Conservation (phyloP, 1,140 invertebrate genomes). For the Macrosteles quadrilineatus region DNA sequence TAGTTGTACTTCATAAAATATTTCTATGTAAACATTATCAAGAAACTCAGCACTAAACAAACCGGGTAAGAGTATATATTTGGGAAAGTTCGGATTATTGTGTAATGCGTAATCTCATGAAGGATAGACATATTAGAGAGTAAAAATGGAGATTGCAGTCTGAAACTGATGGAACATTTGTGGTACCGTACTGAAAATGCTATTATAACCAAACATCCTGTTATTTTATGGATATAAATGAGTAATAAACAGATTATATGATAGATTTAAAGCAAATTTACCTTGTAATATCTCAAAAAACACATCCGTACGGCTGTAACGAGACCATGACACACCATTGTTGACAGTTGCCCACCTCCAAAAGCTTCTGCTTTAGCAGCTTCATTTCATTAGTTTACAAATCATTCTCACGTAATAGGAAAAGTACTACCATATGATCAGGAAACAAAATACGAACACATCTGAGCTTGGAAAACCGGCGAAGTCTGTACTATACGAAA, state of each 20-base stretch:
- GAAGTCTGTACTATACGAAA: not conserved
- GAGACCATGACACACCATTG: conserved; percentile 42
- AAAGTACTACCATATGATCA: conserved; percentile 22
- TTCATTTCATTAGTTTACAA: conserved; percentile 28
- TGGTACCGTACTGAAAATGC: too few species aligned
- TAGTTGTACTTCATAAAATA: too few species aligned
- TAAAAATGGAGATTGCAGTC: not conserved
- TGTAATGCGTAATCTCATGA: not conserved
- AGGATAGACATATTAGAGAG: not conserved
- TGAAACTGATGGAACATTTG: too few species aligned
- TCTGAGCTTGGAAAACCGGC: not conserved
- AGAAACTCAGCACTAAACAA: not conserved
- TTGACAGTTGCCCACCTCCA: conserved; percentile 37
- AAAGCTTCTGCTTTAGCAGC: conserved; percentile 32
- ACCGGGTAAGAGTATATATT: not conserved
- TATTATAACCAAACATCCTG: too few species aligned
- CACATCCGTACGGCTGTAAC: conserved; percentile 36
- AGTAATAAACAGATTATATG: too few species aligned
- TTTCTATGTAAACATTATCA: not conserved
- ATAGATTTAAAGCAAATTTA: too few species aligned
- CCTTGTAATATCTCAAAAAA: conserved; percentile 30
- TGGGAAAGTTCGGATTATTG: too few species aligned
- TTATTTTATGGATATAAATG: too few species aligned
- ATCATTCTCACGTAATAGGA: conserved; percentile 32
- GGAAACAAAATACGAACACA: not conserved